These are phyloP conservation scores for Acanthopagrus latus DNA, from an alignment of 2,797 vertebrate genomes.

Conservation along the genomic window DNA sequence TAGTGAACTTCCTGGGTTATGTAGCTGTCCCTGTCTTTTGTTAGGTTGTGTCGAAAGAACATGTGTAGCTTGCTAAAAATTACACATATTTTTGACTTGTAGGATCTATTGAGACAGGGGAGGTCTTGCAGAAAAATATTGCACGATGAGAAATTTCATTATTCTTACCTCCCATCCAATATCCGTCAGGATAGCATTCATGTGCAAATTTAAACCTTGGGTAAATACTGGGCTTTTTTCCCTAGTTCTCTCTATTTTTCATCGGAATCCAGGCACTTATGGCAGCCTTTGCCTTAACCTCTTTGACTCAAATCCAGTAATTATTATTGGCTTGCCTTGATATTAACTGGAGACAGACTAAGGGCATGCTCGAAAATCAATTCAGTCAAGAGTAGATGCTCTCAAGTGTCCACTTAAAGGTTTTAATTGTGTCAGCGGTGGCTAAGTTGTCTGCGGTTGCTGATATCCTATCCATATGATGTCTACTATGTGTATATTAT, in stretches of 20 bases:
- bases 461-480: conserved; percentile 13
- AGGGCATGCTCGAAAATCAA: conserved; percentile 52
- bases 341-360: conserved; percentile 46
- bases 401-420: conserved; percentile 40
- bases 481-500: conserved; percentile 3
- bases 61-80: not conserved
- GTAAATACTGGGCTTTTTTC: not conserved
- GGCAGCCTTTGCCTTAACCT: conserved; percentile 39
- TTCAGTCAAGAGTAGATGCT: conserved; percentile 36
- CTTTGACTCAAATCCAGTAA: conserved; percentile 35
- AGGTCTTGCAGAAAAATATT: not conserved
- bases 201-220: conserved; percentile 6
- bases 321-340: conserved; percentile 44
- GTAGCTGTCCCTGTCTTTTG: not conserved
- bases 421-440: conserved; percentile 43
- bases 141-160: not conserved
- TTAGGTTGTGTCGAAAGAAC: not conserved
- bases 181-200: not conserved
- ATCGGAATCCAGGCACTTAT: conserved; percentile 20
- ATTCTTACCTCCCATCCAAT: not conserved
- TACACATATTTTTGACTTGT: not conserved
- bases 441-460: conserved; percentile 32
- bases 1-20: not conserved
- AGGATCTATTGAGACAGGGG: not conserved
- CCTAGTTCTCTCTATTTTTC: not conserved